These are phyloP conservation scores for Pelusios castaneus DNA, from an alignment of 2,113 vertebrate genomes.

Conservation along the genomic window DNA sequence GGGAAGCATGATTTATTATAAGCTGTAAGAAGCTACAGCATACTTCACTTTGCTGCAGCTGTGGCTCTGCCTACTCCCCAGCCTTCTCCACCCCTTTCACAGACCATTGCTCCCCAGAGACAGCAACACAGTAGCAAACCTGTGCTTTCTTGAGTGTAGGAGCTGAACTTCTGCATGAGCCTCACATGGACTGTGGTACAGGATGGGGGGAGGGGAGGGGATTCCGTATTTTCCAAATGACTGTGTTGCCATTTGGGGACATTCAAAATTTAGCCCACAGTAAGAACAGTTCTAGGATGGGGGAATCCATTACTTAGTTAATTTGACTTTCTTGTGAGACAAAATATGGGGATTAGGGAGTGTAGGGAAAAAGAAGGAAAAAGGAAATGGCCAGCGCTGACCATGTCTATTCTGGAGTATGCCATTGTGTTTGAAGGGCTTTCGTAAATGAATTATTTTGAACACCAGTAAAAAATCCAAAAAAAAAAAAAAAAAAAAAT, in stretches of 20 bases:
- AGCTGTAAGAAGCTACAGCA: neutral
- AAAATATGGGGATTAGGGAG: neutral
- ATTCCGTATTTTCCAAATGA: neutral
- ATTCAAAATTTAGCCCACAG: neutral
- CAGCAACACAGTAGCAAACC: neutral
- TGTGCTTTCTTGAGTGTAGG: neutral
- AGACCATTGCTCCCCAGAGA: neutral
- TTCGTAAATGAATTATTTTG: neutral
- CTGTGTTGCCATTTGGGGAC: neutral
- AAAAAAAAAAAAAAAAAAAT: neutral
- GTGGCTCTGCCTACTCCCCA: neutral
- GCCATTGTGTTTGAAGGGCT: neutral
- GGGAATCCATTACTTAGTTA: neutral
- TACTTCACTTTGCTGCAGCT: neutral
- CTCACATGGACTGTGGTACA: neutral
- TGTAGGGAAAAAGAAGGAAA: neutral
- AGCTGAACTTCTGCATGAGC: neutral
- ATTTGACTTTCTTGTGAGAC: neutral
- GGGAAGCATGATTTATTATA: neutral
- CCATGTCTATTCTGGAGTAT: neutral
- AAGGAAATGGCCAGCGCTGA: neutral
- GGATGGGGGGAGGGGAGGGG: neutral
- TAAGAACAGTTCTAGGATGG: neutral
- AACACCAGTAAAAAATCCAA: neutral
- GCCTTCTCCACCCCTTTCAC: neutral